phyloP scores from a whole-genome alignment of 2,888 invertebrate genomes.

The Stratiomys singularior region DNA sequence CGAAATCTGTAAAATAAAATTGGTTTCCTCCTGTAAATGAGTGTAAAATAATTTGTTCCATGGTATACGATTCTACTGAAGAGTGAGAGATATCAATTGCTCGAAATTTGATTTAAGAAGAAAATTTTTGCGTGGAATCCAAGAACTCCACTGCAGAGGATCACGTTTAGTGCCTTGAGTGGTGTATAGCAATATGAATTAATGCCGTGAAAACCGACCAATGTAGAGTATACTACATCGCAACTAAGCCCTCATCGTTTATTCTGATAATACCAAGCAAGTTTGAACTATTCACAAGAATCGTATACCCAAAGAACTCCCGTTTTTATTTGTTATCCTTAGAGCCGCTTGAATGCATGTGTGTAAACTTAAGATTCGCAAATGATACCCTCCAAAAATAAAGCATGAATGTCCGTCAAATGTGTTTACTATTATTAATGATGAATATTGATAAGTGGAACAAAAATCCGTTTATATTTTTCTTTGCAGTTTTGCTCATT shows the following conservation, averaged over 20 bases:
- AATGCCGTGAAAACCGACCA: too few species aligned
- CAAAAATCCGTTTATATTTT: slow-evolving; percentile 22
- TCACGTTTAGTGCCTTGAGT: too few species aligned
- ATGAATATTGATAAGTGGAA: not conserved
- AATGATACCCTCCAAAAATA: slow-evolving; percentile 36
- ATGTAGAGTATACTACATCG: too few species aligned
- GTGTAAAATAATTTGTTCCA: slow-evolving; percentile 49
- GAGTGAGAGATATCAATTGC: not conserved
- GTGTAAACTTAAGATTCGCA: slow-evolving; percentile 54
- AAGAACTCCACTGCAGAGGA: too few species aligned
- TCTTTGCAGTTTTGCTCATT: not conserved
- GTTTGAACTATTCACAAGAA: not conserved
- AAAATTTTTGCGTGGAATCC: too few species aligned
- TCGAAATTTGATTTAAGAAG: too few species aligned
- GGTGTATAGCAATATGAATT: too few species aligned
- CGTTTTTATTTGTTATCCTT: slow-evolving; percentile 44
- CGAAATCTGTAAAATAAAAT: slow-evolving; percentile 63
- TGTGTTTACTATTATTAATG: slow-evolving; percentile 5
- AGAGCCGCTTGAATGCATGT: slow-evolving; percentile 54
- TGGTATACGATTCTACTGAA: slow-evolving; percentile 5
- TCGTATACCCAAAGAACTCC: slow-evolving; percentile 16
- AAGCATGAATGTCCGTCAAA: slow-evolving; percentile 53
- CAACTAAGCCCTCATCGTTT: too few species aligned
- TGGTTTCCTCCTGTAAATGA: slow-evolving; percentile 53
- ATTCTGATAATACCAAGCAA: too few species aligned